A percentile compares a stretch with the other conserved stretches of the same genome.
Conservation (phyloP, 2,888 invertebrate genomes). For the Arenicola marina region DNA sequence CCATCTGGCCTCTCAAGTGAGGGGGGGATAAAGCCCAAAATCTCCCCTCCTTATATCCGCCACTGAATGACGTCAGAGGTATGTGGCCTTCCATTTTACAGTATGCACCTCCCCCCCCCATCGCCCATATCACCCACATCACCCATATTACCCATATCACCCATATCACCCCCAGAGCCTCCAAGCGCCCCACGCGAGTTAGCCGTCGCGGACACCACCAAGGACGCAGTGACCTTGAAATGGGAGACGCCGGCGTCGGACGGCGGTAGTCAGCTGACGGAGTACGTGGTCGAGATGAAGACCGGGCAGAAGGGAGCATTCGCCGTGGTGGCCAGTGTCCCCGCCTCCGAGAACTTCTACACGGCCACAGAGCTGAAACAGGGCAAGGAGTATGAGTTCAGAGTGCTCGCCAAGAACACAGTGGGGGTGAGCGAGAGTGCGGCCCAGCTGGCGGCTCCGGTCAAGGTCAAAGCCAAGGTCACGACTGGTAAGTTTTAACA, state of each 20-base stretch:
- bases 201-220: background rate
- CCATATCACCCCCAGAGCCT: too few species aligned
- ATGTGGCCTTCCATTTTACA: too few species aligned
- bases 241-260: slow-evolving; percentile 57
- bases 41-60: too few species aligned
- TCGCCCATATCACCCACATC: too few species aligned
- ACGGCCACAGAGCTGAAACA: slow-evolving; percentile 11
- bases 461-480: slow-evolving; percentile 51
- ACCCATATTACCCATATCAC: too few species aligned
- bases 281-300: slow-evolving; percentile 13
- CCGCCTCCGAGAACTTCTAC: slow-evolving; percentile 20
- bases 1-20: too few species aligned
- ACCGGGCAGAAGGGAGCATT: background rate
- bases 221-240: slow-evolving; percentile 17
- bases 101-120: too few species aligned
- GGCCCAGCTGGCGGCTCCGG: slow-evolving; percentile 74
- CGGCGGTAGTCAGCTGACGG: slow-evolving; percentile 39
- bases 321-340: slow-evolving; percentile 4
- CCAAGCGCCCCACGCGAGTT: background rate
- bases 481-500: too few species aligned
- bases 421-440: slow-evolving; percentile 69
- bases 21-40: too few species aligned
- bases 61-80: too few species aligned
- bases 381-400: slow-evolving; percentile 71
- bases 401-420: slow-evolving; percentile 82